These are phyloP conservation scores for Hycleus phaleratus DNA, from an alignment of 1,140 invertebrate genomes.

Conservation along the genomic window DNA sequence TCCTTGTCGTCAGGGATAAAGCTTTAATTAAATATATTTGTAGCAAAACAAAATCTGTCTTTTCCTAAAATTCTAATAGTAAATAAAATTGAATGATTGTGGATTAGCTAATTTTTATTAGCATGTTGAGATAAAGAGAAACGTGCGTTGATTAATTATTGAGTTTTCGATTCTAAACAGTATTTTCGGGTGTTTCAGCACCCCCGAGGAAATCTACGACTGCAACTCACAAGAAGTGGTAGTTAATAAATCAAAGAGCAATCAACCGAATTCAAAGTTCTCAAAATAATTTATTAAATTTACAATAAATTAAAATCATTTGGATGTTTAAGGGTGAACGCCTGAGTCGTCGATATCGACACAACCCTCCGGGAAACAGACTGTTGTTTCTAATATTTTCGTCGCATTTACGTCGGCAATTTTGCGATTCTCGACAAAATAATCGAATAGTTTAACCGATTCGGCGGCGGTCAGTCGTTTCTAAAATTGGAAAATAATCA, in stretches of 20 bases:
- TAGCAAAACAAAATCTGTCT: too few species aligned
- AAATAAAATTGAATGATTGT: too few species aligned
- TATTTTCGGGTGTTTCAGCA: too few species aligned
- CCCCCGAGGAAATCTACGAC: too few species aligned
- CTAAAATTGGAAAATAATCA: conserved; percentile 3
- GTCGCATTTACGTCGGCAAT: not conserved
- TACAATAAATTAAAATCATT: not conserved
- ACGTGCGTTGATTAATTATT: too few species aligned
- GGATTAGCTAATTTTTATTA: too few species aligned
- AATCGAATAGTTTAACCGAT: not conserved
- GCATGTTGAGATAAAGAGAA: too few species aligned
- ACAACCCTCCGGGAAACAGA: not conserved
- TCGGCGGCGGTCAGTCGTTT: not conserved
- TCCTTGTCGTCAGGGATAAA: not conserved
- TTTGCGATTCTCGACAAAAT: not conserved
- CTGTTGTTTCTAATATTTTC: not conserved
- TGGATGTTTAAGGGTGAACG: not conserved
- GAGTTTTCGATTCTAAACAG: too few species aligned
- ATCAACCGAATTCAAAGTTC: too few species aligned
- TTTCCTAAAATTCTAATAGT: too few species aligned
- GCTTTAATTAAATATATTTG: not conserved
- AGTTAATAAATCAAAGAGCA: too few species aligned
- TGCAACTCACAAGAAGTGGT: too few species aligned
- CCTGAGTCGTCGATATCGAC: conserved; percentile 1
- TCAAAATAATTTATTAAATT: not conserved